phyloP scores from a whole-genome alignment of 2,888 invertebrate genomes.

The Esperia sulphurella region DNA sequence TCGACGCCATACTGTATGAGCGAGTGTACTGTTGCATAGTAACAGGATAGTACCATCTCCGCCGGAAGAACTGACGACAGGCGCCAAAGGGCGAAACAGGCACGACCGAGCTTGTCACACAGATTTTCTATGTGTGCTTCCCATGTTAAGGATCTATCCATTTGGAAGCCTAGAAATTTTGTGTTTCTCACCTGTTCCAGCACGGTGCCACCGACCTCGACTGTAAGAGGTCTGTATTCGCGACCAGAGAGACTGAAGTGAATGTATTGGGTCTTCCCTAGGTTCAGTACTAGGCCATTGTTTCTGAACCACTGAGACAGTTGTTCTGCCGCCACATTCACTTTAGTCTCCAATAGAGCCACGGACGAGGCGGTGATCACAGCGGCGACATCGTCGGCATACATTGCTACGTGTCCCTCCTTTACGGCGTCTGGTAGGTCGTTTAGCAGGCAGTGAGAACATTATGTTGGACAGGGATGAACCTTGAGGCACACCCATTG shows the following conservation, averaged over 20 bases:
- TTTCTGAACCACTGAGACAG: slow-evolving; percentile 4
- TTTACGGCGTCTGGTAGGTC: background rate
- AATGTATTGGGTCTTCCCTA: slow-evolving; percentile 7
- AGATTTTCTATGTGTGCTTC: background rate
- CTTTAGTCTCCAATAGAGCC: background rate
- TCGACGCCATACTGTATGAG: no score
- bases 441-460: no score
- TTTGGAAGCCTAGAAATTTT: background rate
- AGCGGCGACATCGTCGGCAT: slow-evolving; percentile 8
- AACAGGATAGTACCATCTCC: no score
- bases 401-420: background rate
- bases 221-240: background rate
- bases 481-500: no score
- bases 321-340: background rate
- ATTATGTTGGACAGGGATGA: no score
- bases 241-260: background rate
- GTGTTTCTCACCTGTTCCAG: background rate
- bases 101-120: no score
- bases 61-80: no score
- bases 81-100: no score
- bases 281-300: slow-evolving; percentile 5
- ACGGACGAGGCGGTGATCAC: background rate
- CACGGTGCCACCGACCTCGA: background rate
- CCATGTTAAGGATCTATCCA: background rate
- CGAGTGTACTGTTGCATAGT: no score